Conservation (phyloP, 2,888 invertebrate species). For the Craniophora ligustri region DNA sequence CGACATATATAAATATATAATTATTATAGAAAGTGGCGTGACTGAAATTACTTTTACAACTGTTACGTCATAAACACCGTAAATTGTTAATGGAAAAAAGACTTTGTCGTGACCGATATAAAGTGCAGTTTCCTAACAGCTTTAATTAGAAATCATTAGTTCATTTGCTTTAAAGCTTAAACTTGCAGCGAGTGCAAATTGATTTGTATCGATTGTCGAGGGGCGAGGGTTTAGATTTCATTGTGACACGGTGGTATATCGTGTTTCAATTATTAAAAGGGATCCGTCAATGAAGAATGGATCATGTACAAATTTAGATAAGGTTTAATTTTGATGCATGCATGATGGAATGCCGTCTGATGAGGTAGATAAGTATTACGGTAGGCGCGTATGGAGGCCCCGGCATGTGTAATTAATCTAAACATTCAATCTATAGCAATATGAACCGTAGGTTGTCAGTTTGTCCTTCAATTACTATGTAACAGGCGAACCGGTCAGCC, state of each 20-base stretch:
- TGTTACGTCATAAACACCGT: slow-evolving; percentile 69
- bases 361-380: slow-evolving; percentile 73
- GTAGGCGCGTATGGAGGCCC: slow-evolving; percentile 69
- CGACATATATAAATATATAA: no score
- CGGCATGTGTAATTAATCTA: slow-evolving; percentile 80
- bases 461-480: slow-evolving; percentile 79
- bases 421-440: slow-evolving; percentile 81
- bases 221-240: slow-evolving; percentile 71
- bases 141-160: slow-evolving; percentile 75
- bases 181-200: slow-evolving; percentile 60
- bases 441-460: slow-evolving; percentile 79
- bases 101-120: slow-evolving; percentile 65
- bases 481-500: slow-evolving; percentile 72
- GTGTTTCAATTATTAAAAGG: slow-evolving; percentile 77
- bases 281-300: slow-evolving; percentile 71
- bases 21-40: slow-evolving; percentile 76
- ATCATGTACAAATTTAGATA: slow-evolving; percentile 67
- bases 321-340: slow-evolving; percentile 66
- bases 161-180: slow-evolving; percentile 67
- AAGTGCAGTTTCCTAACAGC: slow-evolving; percentile 68
- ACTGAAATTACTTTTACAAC: slow-evolving; percentile 73
- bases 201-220: slow-evolving; percentile 66
- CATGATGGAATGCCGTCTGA: slow-evolving; percentile 75
- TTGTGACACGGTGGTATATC: slow-evolving; percentile 67
- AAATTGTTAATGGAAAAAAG: slow-evolving; percentile 61